Evolutionary conservation across 2,888 invertebrate species (phyloP), one percentile per base, ranked within the genome.

Genomic region (Cheiracanthium punctorium): DNA sequence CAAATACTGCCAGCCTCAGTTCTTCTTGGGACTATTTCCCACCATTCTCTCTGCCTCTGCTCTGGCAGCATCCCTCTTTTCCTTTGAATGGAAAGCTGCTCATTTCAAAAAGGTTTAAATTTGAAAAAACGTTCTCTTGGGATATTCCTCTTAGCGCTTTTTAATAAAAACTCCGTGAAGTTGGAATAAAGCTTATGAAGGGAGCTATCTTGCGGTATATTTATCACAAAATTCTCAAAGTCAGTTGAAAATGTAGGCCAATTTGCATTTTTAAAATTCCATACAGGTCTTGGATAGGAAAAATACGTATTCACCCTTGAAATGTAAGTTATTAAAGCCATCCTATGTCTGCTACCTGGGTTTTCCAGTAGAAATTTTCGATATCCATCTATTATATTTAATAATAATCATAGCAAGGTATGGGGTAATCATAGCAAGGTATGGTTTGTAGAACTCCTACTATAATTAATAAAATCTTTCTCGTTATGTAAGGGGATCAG

Each of bases 241-340:
- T 72, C 30, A 28, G n/a, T 14, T 17, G 29, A 29, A 30, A 72
- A 72, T 28, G 17, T 17, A 0, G 12, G 20, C 48, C 72, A 48
- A 29, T 48, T 72, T 14, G 72, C 29, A 8, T 48, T 72, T 29
- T 72, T 52, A 37, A 72, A 72, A 43, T 72, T 72, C 48, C 72
- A 48, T n/a, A 48, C 2, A 17, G 28, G 20, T 48, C 48, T 72
- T 48, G 72, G 10, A 29, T 43, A 24, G 24, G 24, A 14, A 28
- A 28, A 0, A 30, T 17, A 24, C n/a, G 8, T 1, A 12, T 8
- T 65, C 30, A 12, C 1, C 30, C 29, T 1, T 5, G 67, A 30
- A 0, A 10, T 29, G 17, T 30, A 10, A 8, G 67, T 67, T 5
- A 12, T 5, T 7, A 30, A 4, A 28, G n/a, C n/a, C 48, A 72